Percentiles rank a stretch among this genome's conserved stretches.
These are phyloP conservation scores for Thomomys bottae DNA, from an alignment of 2,113 vertebrate species.

Conservation along the genomic window DNA sequence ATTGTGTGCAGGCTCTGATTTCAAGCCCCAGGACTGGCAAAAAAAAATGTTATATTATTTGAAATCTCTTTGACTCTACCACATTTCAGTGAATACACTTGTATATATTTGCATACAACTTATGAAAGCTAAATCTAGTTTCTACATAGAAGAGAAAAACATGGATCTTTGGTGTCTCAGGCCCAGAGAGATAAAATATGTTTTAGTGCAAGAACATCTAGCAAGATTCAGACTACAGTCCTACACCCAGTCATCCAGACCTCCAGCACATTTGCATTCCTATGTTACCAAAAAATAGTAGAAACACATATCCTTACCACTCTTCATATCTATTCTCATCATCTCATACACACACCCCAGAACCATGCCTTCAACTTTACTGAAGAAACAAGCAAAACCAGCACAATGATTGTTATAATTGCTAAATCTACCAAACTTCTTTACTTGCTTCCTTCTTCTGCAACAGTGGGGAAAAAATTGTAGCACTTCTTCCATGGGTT, in stretches of 20 bases:
- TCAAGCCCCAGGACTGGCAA: too few relatives aligned
- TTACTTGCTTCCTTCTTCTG: not conserved
- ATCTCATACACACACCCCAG: not conserved
- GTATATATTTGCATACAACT: too few relatives aligned
- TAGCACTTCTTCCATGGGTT: not conserved
- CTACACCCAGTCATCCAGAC: not conserved
- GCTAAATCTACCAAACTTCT: not conserved
- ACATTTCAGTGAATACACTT: too few relatives aligned
- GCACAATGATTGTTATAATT: not conserved
- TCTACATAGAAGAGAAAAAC: too few relatives aligned
- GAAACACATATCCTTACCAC: not conserved
- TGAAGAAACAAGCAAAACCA: not conserved
- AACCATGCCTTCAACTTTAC: not conserved
- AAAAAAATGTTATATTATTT: too few relatives aligned
- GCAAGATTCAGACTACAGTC: not conserved
- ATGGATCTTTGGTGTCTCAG: too few relatives aligned
- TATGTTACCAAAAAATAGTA: not conserved
- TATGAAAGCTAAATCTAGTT: too few relatives aligned
- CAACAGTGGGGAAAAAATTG: too few relatives aligned
- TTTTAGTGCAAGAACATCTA: conserved; percentile 43
- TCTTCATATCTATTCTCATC: not conserved
- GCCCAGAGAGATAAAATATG: too few relatives aligned
- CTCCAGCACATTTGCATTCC: not conserved
- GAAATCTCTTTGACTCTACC: too few relatives aligned
- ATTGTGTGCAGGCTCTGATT: too few relatives aligned